Conservation (phyloP, 2,888 invertebrate species). For the Eupithecia subumbrata region DNA sequence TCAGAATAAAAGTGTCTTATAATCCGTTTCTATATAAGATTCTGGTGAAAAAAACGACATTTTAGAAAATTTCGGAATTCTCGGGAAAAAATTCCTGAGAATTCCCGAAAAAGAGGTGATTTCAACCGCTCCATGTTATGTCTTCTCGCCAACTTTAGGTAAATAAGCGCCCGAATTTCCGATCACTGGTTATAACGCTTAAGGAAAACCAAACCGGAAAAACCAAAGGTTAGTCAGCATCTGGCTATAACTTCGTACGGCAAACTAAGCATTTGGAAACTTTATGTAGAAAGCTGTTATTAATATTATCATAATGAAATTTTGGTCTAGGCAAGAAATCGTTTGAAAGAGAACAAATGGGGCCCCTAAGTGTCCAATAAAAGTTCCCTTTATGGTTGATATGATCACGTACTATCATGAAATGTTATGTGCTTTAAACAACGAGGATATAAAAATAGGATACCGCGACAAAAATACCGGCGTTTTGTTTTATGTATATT, state of each 20-base stretch:
- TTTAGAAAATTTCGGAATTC: too few species aligned
- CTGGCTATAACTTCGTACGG: not conserved
- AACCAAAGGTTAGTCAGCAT: not conserved
- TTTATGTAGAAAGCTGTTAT: not conserved
- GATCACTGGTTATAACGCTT: not conserved
- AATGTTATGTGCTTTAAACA: slow-evolving; percentile 37
- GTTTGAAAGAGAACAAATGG: slow-evolving; percentile 30
- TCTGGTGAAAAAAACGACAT: too few species aligned
- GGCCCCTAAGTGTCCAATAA: slow-evolving; percentile 36
- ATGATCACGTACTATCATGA: slow-evolving; percentile 37
- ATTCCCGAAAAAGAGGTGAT: too few species aligned
- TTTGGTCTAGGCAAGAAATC: slow-evolving; percentile 21
- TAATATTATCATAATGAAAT: slow-evolving; percentile 16
- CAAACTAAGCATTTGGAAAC: not conserved
- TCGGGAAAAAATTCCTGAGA: too few species aligned
- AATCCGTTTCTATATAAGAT: too few species aligned
- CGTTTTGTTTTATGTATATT: not conserved
- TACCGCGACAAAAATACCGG: slow-evolving; percentile 4
- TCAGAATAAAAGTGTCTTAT: too few species aligned
- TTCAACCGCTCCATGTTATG: too few species aligned
- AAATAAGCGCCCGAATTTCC: too few species aligned
- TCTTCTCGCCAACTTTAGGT: too few species aligned
- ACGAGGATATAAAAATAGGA: slow-evolving; percentile 31
- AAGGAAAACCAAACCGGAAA: not conserved
- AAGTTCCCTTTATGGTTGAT: slow-evolving; percentile 38